Evolutionary conservation across 2,113 vertebrate genomes (phyloP).

Genomic region (Caranx ignobilis): DNA sequence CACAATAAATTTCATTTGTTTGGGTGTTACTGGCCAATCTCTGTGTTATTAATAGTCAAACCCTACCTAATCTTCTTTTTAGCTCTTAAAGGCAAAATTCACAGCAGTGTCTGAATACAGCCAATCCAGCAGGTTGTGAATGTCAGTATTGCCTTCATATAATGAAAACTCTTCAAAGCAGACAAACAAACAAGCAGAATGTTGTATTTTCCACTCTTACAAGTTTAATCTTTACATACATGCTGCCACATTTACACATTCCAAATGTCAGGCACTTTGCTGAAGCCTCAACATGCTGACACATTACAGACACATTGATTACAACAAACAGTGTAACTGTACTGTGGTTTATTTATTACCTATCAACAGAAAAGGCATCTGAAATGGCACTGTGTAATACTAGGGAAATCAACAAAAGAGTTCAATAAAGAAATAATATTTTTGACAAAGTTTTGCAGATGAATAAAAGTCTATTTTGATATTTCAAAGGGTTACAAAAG

Average conservation of each 20-base stretch:
- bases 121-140: neutral
- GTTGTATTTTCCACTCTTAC: neutral
- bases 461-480: conserved; percentile 3
- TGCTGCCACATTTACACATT: conserved; percentile 3
- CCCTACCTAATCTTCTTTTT: neutral
- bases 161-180: neutral
- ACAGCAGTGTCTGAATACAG: neutral
- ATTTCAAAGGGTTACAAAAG: neutral
- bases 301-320: neutral
- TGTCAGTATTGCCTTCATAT: neutral
- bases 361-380: neutral
- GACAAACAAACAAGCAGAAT: neutral
- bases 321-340: neutral
- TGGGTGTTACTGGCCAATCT: neutral
- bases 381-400: neutral
- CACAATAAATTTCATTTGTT: conserved; percentile 5
- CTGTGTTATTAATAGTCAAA: neutral
- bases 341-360: neutral
- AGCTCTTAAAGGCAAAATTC: neutral
- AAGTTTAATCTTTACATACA: conserved; percentile 15
- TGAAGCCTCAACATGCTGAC: neutral
- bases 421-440: neutral
- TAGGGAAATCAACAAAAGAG: neutral
- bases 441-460: neutral
- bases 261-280: neutral